Percentiles rank a stretch among this genome's conserved stretches.
Conservation (phyloP, 2,113 vertebrate genomes). For the Aptenodytes patagonicus region DNA sequence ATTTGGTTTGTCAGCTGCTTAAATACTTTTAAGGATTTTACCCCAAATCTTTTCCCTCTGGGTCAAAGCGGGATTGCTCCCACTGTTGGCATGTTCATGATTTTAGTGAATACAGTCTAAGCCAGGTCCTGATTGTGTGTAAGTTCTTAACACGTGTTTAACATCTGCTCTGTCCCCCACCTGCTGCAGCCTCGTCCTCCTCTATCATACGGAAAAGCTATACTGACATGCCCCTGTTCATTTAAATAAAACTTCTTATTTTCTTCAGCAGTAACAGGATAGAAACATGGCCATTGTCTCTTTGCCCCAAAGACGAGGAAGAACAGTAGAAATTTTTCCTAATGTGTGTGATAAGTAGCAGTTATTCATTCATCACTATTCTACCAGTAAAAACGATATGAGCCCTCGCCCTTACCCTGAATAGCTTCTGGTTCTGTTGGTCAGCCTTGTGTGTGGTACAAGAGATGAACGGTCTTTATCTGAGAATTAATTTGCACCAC, state of each 20-base stretch:
- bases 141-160: neutral
- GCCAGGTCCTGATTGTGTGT: neutral
- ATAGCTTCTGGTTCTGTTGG: neutral
- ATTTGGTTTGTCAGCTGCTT: neutral
- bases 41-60: neutral
- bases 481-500: neutral
- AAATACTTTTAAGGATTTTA: neutral
- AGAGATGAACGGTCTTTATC: neutral
- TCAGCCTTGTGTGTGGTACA: neutral
- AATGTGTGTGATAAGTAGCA: neutral
- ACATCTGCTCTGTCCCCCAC: neutral
- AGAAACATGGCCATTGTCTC: neutral
- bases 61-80: neutral
- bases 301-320: neutral
- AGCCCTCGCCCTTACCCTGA: neutral
- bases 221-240: fast-evolving
- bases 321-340: neutral
- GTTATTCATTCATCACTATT: neutral
- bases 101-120: neutral
- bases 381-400: fast-evolving
- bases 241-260: neutral
- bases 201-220: neutral
- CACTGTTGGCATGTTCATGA: neutral
- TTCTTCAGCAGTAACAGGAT: neutral
- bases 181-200: neutral